Evolutionary conservation across 2,797 vertebrate species (phyloP).

Genomic region (Mus spretus): DNA sequence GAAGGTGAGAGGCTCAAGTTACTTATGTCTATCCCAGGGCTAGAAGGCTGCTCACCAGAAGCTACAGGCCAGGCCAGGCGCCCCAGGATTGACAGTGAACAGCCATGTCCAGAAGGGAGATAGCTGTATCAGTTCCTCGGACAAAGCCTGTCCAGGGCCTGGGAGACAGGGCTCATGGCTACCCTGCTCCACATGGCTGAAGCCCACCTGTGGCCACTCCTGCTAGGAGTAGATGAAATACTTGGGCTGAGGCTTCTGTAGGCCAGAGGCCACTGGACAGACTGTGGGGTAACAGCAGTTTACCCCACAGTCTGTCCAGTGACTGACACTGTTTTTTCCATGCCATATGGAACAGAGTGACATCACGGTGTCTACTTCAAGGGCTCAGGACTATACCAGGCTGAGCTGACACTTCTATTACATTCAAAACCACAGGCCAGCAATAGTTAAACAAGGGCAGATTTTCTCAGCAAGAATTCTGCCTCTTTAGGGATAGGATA

Average conservation of each 20-base stretch:
- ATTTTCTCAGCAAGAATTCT: background rate
- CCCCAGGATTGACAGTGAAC: background rate
- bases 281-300: background rate
- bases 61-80: background rate
- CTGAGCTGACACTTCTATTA: fast-evolving
- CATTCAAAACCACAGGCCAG: background rate
- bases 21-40: background rate
- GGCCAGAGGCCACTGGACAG: background rate
- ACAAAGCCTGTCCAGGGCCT: background rate
- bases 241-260: background rate
- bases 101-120: background rate
- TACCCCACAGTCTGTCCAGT: too few relatives aligned
- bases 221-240: background rate
- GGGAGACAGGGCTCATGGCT: background rate
- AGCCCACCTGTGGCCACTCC: background rate
- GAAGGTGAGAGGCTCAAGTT: background rate
- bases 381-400: background rate
- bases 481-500: background rate
- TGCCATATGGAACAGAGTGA: fast-evolving
- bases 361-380: background rate
- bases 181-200: background rate
- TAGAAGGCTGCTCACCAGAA: background rate
- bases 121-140: background rate
- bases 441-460: background rate
- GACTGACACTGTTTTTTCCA: background rate